Conservation (phyloP, 1,140 invertebrate species). For the Drosophila tristis region DNA sequence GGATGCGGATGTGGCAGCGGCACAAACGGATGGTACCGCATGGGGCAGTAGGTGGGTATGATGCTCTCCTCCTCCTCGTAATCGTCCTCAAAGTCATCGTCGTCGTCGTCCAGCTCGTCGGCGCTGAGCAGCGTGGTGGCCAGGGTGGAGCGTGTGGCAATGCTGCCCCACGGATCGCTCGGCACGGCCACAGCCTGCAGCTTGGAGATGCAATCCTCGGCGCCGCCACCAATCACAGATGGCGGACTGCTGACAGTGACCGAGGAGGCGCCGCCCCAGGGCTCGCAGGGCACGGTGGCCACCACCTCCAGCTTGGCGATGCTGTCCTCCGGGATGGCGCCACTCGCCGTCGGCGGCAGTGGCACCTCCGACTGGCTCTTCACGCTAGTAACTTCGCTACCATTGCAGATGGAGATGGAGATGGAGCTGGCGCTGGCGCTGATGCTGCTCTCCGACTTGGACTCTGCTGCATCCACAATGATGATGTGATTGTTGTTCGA, state of each 20-base stretch:
- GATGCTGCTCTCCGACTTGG: constrained; percentile 34
- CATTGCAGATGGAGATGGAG: constrained; percentile 41
- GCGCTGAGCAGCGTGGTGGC: constrained; percentile 85
- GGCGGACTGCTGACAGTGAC: constrained; percentile 19
- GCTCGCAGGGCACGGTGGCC: constrained; percentile 73
- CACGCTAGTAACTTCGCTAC: constrained; percentile 79
- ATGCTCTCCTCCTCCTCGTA: constrained; percentile 85
- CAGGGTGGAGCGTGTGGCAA: constrained; percentile 84
- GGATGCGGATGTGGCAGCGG: constrained; percentile 55
- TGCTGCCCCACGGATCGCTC: constrained; percentile 85
- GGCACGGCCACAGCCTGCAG: constrained; percentile 85
- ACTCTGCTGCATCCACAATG: constrained; percentile 40
- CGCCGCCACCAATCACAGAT: constrained; percentile 38
- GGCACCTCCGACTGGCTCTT: constrained; percentile 76
- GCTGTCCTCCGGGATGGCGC: constrained; percentile 84
- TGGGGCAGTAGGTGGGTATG: constrained; percentile 81
- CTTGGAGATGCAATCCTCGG: constrained; percentile 83
- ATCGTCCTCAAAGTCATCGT: constrained; percentile 86
- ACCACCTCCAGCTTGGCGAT: constrained; percentile 85
- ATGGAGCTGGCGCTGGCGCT: too few relatives aligned
- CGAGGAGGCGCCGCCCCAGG: constrained; percentile 52
- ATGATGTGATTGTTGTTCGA: constrained; percentile 68
- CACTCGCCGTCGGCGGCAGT: constrained; percentile 71
- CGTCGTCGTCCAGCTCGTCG: constrained; percentile 85
- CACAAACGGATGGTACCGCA: constrained; percentile 76